A percentile compares a stretch with the other conserved stretches of the same genome.
Conservation (phyloP, 2,113 vertebrate species). For the Gambusia affinis region DNA sequence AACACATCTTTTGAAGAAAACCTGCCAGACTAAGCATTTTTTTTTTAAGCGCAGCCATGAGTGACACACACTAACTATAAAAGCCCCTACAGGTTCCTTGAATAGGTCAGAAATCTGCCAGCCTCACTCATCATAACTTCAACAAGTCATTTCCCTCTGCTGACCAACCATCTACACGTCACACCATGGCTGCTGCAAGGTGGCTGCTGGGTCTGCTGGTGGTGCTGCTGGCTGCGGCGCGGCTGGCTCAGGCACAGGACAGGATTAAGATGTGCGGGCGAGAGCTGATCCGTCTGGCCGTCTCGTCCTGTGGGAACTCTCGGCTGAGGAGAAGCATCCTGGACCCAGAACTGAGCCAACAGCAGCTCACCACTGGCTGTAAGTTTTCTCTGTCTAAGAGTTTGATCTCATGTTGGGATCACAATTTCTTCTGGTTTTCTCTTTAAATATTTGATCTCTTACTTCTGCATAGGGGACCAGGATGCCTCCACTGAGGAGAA, state of each 20-base stretch:
- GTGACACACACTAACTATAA: constrained; percentile 53
- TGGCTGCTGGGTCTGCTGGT: constrained; percentile 53
- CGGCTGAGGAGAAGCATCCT: constrained; percentile 57
- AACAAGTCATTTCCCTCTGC: background rate
- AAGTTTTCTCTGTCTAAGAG: constrained; percentile 35
- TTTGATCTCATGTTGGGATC: background rate
- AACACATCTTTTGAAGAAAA: constrained; percentile 28
- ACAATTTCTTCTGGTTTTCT: background rate
- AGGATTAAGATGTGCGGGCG: constrained; percentile 77
- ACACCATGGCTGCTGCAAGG: constrained; percentile 57
- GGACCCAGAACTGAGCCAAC: constrained; percentile 24
- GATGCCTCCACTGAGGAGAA: constrained; percentile 15
- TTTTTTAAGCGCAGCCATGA: background rate
- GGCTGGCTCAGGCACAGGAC: constrained; percentile 57
- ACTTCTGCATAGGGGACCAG: constrained; percentile 33
- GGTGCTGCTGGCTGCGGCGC: constrained; percentile 47
- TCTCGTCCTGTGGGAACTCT: constrained; percentile 77
- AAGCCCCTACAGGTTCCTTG: constrained; percentile 46
- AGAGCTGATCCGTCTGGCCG: constrained; percentile 75
- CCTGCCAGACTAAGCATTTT: constrained; percentile 25
- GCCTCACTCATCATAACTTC: background rate
- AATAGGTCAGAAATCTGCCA: background rate
- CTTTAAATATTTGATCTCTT: background rate
- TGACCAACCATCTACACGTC: constrained; percentile 3
- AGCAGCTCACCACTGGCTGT: constrained; percentile 38